Base-by-base conservation (phyloP, 2,113 vertebrate genomes). In the Cinclus mexicanus region DNA sequence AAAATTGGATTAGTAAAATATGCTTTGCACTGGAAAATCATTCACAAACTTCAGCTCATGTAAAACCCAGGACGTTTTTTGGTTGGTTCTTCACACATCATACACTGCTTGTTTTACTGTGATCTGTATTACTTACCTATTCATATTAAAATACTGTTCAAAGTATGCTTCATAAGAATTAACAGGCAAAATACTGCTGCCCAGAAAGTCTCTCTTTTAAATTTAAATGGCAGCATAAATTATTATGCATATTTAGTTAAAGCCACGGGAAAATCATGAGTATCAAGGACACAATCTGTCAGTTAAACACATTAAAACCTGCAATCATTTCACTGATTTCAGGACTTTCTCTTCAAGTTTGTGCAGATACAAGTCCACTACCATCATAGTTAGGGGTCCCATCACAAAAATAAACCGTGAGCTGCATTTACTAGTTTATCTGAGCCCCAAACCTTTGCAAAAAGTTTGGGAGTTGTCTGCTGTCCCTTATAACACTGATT, bases 1-100 rank as follows among this genome's bases (percentile, higher is more conserved):
- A 96, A 93, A 96, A 97, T 83, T 92, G 93, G 95, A 96, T 97
- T 95, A 96, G 90, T 64, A 89, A 85, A 94, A 81, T 80, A 81
- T 31, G 68, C 68, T 83, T 90, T 78, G 56, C 72, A 35, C 80
- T 82, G 83, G 72, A 93, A 96, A 93, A 96, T 87, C 94, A 69
- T 89, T 94, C 88, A 91, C 78, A 86, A 94, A 93, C 85, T 90
- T 94, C 85, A 83, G 50, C 70, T 77, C 8, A 0, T 74, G 39
- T 50, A 86, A 92, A 95, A 70, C 17, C 24, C 50, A 25, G 24
- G 60, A 86, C 28, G 28, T 59, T 44, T 69, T 93, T 80, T 52
- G 35, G 67, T 83, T 67, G 56, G 67, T 70, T 61, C 41, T 94
- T 87, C 87, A 88, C 87, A 42, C 14, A 50, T 83, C 53, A 75